Conservation (phyloP, 2,113 vertebrate species). For the Hippocampus abdominalis region DNA sequence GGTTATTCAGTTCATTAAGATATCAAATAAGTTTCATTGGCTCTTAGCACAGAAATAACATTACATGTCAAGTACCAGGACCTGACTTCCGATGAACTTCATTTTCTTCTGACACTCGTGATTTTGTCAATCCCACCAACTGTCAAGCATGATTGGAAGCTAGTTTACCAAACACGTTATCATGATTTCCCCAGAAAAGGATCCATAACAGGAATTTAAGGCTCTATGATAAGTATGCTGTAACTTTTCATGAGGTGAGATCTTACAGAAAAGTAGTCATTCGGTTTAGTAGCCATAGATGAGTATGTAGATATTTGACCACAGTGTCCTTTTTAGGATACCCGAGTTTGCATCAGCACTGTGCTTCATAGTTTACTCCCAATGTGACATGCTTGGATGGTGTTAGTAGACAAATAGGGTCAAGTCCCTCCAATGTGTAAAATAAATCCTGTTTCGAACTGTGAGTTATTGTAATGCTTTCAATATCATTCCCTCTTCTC, state of each 20-base stretch:
- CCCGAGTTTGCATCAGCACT: not conserved
- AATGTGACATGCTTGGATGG: not conserved
- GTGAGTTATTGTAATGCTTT: not conserved
- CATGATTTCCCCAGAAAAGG: slow-evolving; percentile 63
- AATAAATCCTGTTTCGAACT: not conserved
- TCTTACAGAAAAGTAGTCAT: slow-evolving; percentile 16
- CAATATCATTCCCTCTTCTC: not conserved
- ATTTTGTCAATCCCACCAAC: not conserved
- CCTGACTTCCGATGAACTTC: not conserved
- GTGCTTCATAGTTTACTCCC: not conserved
- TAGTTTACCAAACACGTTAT: slow-evolving; percentile 11
- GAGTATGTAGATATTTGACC: not conserved
- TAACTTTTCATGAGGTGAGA: slow-evolving; percentile 78
- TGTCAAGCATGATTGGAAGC: not conserved
- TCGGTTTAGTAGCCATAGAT: not conserved
- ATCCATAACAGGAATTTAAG: slow-evolving; percentile 68
- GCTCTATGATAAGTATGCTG: slow-evolving; percentile 67
- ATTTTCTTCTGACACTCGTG: not conserved
- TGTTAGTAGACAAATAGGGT: not conserved
- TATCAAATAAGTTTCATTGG: not conserved
- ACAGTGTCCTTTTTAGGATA: not conserved
- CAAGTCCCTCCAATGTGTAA: not conserved
- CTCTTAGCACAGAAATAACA: not conserved
- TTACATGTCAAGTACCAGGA: not conserved
- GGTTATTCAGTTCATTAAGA: not conserved